These are phyloP conservation scores for Ichneumoninae sp. DNA, from an alignment of 2,888 invertebrate species.

Conservation along the genomic window DNA sequence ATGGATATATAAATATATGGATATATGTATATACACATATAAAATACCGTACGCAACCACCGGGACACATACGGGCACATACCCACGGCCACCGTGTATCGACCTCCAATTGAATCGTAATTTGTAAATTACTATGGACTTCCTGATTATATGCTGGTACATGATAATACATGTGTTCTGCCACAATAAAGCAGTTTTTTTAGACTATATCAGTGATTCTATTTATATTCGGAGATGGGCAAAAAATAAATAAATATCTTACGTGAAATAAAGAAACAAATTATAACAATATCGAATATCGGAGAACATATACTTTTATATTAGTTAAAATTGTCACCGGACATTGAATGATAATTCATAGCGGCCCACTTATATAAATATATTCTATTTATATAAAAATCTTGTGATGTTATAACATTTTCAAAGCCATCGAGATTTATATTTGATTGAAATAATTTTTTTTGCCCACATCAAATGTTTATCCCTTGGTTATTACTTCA, in stretches of 20 bases:
- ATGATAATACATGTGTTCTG: slow-evolving; percentile 83
- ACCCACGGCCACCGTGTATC: slow-evolving; percentile 75
- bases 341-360: neutral
- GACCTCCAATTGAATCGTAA: slow-evolving; percentile 80
- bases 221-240: slow-evolving; percentile 22
- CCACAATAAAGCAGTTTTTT: slow-evolving; percentile 84
- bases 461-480: neutral
- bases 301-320: neutral
- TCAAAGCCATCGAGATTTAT: neutral
- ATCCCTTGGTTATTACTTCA: neutral
- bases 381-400: slow-evolving; percentile 4
- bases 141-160: slow-evolving; percentile 83
- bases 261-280: neutral
- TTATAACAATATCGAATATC: neutral
- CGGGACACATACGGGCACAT: slow-evolving; percentile 57
- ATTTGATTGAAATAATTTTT: neutral
- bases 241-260: neutral
- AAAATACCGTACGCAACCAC: slow-evolving; percentile 50
- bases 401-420: neutral
- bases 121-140: slow-evolving; percentile 82
- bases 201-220: slow-evolving; percentile 73
- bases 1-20: slow-evolving; percentile 3
- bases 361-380: neutral
- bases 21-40: slow-evolving; percentile 2
- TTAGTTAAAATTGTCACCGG: neutral